These are phyloP conservation scores for Gadopsis bispinosus DNA, from an alignment of 2,797 vertebrate species.

Conservation along the genomic window DNA sequence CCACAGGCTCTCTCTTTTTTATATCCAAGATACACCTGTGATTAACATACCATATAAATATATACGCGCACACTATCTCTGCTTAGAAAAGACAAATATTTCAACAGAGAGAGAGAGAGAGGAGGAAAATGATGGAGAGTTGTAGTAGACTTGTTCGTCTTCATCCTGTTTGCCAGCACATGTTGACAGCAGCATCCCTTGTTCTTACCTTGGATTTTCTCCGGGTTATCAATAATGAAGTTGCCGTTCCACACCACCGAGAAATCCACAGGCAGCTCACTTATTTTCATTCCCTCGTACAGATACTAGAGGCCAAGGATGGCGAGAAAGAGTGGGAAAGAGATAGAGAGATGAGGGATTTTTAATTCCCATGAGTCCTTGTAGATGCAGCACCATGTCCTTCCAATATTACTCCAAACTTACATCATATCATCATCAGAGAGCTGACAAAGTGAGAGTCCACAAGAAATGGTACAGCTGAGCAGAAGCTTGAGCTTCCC, in stretches of 20 bases:
- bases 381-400: constrained; percentile 24
- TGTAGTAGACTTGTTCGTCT: constrained; percentile 1
- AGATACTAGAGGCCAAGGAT: constrained; percentile 86
- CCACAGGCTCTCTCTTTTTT: constrained; percentile 14
- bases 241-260: constrained; percentile 99
- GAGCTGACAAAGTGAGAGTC: constrained; percentile 52
- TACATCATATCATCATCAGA: constrained; percentile 69
- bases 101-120: neutral
- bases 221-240: constrained; percentile 98
- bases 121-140: neutral
- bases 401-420: constrained; percentile 60
- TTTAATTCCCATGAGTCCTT: constrained; percentile 28
- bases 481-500: constrained; percentile 39
- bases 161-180: constrained; percentile 1
- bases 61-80: constrained; percentile 1
- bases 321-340: constrained; percentile 9
- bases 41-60: constrained; percentile 18
- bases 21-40: constrained; percentile 9
- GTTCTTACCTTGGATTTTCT: constrained; percentile 92
- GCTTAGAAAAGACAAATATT: constrained; percentile 18
- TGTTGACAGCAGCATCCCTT: constrained; percentile 28
- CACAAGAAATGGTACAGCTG: constrained; percentile 43
- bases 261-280: constrained; percentile 95
- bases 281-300: constrained; percentile 96
- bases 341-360: constrained; percentile 31